Evolutionary conservation across 2,797 vertebrate genomes (phyloP).

Genomic region (Paratrypauchen microcephalus): DNA sequence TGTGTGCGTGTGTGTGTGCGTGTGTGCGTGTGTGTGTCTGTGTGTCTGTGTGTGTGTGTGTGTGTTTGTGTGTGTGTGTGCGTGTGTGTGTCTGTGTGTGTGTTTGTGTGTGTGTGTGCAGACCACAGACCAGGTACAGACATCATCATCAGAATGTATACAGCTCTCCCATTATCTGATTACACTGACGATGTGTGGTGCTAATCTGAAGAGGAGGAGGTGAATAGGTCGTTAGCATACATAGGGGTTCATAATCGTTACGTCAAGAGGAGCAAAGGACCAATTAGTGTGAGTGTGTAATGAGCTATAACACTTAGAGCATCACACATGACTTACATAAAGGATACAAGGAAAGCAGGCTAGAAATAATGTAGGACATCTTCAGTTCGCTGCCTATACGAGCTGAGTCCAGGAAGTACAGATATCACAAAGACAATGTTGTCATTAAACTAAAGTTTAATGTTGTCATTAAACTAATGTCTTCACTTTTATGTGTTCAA

Average conservation of each 20-base stretch:
- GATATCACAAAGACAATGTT: too few relatives aligned
- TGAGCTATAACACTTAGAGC: constrained; percentile 50
- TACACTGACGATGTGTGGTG: constrained; percentile 51
- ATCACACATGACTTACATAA: constrained; percentile 35
- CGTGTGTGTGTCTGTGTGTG: too few relatives aligned
- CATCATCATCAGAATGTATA: constrained; percentile 53
- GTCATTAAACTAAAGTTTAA: background rate
- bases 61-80: too few relatives aligned
- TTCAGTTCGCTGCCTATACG: constrained; percentile 20
- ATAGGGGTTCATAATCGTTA: constrained; percentile 40
- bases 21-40: too few relatives aligned
- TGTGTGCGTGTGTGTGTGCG: too few relatives aligned
- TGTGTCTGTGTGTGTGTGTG: too few relatives aligned
- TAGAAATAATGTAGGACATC: constrained; percentile 44
- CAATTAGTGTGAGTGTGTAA: constrained; percentile 45
- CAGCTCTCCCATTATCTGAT: constrained; percentile 56
- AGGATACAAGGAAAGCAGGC: constrained; percentile 32
- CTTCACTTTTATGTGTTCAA: too few relatives aligned
- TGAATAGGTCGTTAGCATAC: constrained; percentile 43
- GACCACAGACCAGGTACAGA: constrained; percentile 25
- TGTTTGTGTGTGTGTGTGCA: too few relatives aligned
- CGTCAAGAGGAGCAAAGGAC: constrained; percentile 27
- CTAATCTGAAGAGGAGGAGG: constrained; percentile 44
- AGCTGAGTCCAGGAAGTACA: background rate
- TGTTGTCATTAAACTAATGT: background rate